phyloP scores from a whole-genome alignment of 1,140 invertebrate species.

The Rhagoletis zephyria region DNA sequence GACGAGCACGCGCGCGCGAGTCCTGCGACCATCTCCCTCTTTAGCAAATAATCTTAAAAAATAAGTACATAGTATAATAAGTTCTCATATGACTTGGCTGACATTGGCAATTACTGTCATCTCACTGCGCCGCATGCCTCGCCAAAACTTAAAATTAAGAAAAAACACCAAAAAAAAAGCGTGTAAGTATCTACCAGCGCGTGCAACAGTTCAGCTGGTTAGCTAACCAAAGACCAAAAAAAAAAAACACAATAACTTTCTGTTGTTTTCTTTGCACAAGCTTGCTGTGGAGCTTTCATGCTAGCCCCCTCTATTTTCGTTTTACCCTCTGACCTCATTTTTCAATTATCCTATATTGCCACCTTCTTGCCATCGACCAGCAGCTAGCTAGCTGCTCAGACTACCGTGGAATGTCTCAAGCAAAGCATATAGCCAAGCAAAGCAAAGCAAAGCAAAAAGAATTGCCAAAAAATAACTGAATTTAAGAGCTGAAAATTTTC shows the following conservation, averaged over 20 bases:
- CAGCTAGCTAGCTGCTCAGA: background rate
- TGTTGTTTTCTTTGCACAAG: background rate
- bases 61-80: background rate
- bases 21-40: background rate
- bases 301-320: background rate
- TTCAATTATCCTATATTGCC: conserved; percentile 30
- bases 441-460: background rate
- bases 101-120: background rate
- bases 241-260: no score
- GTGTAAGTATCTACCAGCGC: background rate
- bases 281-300: background rate
- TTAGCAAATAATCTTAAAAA: background rate
- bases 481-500: conserved; percentile 43
- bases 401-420: background rate
- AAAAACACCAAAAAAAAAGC: background rate
- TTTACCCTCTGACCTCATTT: background rate
- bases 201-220: background rate
- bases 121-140: background rate
- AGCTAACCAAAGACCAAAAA: background rate
- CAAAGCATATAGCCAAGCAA: background rate
- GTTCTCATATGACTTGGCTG: background rate
- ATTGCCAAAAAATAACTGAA: background rate
- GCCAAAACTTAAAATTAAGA: background rate
- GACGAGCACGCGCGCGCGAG: background rate
- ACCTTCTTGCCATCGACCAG: background rate